Percentiles rank a stretch among this genome's conserved stretches.
Evolutionary conservation across 2,113 vertebrate species (phyloP).

Genomic region (Orcinus orca): DNA sequence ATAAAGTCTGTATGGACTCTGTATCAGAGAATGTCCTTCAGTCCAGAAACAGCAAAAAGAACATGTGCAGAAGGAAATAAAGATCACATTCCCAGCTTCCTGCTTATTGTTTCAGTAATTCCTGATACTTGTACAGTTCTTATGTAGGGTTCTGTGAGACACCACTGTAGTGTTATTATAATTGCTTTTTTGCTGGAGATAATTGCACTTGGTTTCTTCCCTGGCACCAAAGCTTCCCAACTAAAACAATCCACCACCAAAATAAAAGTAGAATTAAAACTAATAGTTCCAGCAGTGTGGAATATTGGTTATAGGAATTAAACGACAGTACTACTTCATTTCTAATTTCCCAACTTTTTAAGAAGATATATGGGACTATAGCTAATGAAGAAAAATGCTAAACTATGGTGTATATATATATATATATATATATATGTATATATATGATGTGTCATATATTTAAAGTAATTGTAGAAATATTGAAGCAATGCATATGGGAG

Average conservation of each 20-base stretch:
- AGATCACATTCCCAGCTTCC: not conserved
- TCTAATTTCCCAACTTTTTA: not conserved
- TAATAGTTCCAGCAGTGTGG: not conserved
- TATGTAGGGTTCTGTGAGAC: not conserved
- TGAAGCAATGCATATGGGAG: not conserved
- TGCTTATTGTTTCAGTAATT: not conserved
- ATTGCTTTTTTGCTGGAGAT: not conserved
- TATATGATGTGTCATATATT: not conserved
- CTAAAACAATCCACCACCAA: not conserved
- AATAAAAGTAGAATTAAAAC: not conserved
- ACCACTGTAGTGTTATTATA: not conserved
- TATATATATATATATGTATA: too few species aligned
- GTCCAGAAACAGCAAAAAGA: not conserved
- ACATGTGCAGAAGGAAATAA: not conserved
- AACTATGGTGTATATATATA: not conserved
- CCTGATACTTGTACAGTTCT: not conserved
- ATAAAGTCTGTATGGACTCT: not conserved
- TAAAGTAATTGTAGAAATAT: not conserved
- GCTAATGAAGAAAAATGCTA: not conserved
- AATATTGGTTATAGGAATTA: slow-evolving; percentile 1
- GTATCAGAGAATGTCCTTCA: not conserved
- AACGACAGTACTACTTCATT: not conserved
- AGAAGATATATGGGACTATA: not conserved
- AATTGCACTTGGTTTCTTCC: not conserved
- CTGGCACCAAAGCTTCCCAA: not conserved